These are phyloP conservation scores for Onthophagus taurus DNA, from an alignment of 1,140 invertebrate genomes.

Conservation along the genomic window DNA sequence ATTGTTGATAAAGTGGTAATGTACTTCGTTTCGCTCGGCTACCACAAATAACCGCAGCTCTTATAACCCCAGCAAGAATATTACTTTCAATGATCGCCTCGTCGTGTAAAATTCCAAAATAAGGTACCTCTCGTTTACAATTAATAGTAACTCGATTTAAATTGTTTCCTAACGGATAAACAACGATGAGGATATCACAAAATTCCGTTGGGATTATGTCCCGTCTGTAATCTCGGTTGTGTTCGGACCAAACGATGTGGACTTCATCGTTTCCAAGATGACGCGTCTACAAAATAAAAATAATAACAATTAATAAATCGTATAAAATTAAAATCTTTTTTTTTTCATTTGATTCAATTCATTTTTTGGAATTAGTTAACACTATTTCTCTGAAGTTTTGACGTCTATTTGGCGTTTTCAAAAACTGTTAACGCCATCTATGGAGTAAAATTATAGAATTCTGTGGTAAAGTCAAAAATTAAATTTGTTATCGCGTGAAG, in stretches of 20 bases:
- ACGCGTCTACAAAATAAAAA: slow-evolving; percentile 54
- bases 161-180: slow-evolving; percentile 83
- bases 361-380: no score
- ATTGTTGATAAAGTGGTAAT: slow-evolving; percentile 83
- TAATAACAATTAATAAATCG: no score
- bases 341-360: no score
- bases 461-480: no score
- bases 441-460: no score
- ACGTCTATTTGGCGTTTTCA: no score
- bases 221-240: slow-evolving; percentile 86
- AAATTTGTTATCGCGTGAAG: no score
- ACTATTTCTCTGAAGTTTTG: no score
- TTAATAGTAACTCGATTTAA: slow-evolving; percentile 76
- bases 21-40: slow-evolving; percentile 82
- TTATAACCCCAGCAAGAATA: slow-evolving; percentile 77
- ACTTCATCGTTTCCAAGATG: slow-evolving; percentile 99
- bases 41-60: slow-evolving; percentile 86
- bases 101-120: slow-evolving; percentile 94
- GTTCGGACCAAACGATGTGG: slow-evolving; percentile 99
- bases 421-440: no score
- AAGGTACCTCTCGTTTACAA: slow-evolving; percentile 79
- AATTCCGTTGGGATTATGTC: slow-evolving; percentile 99
- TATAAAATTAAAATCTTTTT: no score
- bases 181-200: slow-evolving; percentile 95
- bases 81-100: slow-evolving; percentile 82